A percentile compares a stretch with the other conserved stretches of the same genome.
Conservation (phyloP, 2,113 vertebrate species). For the Melozone crissalis region DNA sequence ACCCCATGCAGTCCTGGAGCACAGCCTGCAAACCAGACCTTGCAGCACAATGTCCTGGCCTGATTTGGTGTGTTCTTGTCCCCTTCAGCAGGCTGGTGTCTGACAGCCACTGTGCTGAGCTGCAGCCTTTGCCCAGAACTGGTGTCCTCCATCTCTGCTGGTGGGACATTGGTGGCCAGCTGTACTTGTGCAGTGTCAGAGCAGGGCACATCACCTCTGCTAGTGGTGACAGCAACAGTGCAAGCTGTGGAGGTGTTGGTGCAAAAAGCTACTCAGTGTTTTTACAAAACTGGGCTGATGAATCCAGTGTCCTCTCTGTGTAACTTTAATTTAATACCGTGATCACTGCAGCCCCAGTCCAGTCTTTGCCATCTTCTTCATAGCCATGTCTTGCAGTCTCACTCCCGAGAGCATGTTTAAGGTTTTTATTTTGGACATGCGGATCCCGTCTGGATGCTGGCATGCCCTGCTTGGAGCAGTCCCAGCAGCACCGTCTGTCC, state of each 20-base stretch:
- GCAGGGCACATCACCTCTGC: background rate
- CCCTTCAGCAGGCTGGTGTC: rapidly evolving
- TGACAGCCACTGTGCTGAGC: rapidly evolving
- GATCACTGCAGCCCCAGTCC: background rate
- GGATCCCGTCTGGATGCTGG: background rate
- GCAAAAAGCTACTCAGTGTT: background rate
- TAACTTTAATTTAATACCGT: background rate
- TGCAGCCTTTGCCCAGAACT: background rate
- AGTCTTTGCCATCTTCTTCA: background rate
- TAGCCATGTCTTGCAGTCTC: too few relatives aligned
- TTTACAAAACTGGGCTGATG: background rate
- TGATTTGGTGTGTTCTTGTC: rapidly evolving
- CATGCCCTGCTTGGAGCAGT: background rate
- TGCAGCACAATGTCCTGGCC: background rate
- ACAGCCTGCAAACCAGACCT: background rate
- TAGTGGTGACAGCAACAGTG: background rate
- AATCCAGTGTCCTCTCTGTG: background rate
- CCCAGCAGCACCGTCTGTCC: background rate
- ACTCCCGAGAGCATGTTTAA: rapidly evolving
- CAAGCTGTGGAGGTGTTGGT: background rate
- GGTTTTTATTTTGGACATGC: background rate
- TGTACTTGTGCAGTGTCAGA: too few relatives aligned
- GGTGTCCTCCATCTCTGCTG: background rate
- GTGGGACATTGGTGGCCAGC: background rate
- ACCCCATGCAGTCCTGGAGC: background rate